These are phyloP conservation scores for Julus scanicus DNA, from an alignment of 2,888 invertebrate genomes.

Conservation along the genomic window DNA sequence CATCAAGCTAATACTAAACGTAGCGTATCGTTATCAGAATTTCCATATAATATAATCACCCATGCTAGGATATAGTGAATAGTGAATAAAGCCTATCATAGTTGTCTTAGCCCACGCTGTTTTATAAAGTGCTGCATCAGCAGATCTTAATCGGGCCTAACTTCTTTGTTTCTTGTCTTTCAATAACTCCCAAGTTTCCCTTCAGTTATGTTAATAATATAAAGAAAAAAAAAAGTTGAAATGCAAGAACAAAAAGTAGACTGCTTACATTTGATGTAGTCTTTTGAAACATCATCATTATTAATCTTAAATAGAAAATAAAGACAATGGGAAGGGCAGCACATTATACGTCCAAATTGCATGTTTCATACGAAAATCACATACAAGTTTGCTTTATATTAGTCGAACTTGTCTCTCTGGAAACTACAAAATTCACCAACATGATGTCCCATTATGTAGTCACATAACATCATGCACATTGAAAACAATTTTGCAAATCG, in stretches of 20 bases:
- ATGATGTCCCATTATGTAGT: no score
- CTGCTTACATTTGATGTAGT: slow-evolving; percentile 4
- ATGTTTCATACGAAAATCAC: background rate
- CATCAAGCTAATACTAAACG: background rate
- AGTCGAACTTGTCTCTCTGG: no score
- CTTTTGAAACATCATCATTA: slow-evolving; percentile 49
- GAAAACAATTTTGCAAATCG: no score
- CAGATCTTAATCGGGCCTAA: slow-evolving; percentile 45
- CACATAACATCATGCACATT: background rate
- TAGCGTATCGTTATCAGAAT: background rate
- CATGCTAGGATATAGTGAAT: background rate
- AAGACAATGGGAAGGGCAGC: background rate
- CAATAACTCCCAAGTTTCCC: slow-evolving; percentile 40
- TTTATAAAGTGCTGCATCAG: slow-evolving; percentile 50
- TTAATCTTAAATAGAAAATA: slow-evolving; percentile 50
- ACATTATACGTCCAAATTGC: background rate
- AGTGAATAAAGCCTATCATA: background rate
- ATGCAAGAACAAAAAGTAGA: slow-evolving; percentile 8
- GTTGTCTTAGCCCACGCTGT: slow-evolving; percentile 23
- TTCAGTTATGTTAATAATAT: background rate
- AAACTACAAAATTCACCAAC: no score
- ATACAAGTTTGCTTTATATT: background rate
- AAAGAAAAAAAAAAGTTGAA: slow-evolving; percentile 13
- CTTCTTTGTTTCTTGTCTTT: slow-evolving; percentile 47
- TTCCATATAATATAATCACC: slow-evolving; percentile 37